Evolutionary conservation across 2,113 vertebrate species (phyloP).

Genomic region (Nanger granti): DNA sequence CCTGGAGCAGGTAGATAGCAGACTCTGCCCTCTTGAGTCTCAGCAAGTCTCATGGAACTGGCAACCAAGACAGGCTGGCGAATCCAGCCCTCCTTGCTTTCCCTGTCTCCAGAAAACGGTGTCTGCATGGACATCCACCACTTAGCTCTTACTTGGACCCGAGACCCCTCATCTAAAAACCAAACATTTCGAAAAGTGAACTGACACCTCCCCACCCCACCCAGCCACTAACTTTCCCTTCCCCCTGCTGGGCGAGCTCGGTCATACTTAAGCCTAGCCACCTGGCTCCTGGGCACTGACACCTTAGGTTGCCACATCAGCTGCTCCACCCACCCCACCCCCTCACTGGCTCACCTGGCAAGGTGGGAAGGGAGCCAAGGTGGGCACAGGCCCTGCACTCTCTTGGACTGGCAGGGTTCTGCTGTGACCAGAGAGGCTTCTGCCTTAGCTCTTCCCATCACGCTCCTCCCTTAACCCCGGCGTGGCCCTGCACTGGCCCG

Average conservation of each 20-base stretch:
- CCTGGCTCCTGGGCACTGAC: background rate
- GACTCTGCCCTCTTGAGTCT: background rate
- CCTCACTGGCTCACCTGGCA: background rate
- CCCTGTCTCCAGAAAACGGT: background rate
- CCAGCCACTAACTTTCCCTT: background rate
- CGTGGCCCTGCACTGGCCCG: no score
- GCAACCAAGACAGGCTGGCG: background rate
- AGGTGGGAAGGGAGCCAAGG: background rate
- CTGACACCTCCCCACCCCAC: background rate
- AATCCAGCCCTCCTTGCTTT: background rate
- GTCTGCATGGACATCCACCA: background rate
- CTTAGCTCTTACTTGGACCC: background rate
- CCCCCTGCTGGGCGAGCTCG: background rate
- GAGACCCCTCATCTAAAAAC: background rate
- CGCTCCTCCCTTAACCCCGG: no score
- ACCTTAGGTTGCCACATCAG: background rate
- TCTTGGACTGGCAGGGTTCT: background rate
- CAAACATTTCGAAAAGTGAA: background rate
- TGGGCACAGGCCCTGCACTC: background rate
- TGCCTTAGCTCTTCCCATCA: no score
- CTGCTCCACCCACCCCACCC: background rate
- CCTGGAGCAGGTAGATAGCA: background rate
- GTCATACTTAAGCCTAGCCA: background rate
- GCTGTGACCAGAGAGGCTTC: no score
- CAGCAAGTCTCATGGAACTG: background rate